Evolutionary conservation across 2,113 vertebrate genomes (phyloP).

Genomic region (Sporophila hypoxantha): DNA sequence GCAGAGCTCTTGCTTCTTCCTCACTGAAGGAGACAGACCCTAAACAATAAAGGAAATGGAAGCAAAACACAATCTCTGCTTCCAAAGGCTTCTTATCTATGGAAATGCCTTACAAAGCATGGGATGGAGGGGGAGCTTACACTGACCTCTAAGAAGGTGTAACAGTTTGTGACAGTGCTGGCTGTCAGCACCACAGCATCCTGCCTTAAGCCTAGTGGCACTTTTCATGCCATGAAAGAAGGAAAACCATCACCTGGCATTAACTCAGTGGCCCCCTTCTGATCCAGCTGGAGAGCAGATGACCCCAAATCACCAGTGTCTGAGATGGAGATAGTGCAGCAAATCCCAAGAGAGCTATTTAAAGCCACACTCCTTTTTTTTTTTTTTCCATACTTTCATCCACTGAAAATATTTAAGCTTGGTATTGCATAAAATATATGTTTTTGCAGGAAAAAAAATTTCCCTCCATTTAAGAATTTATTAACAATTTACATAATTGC

Average conservation of each 20-base stretch:
- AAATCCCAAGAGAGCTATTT: background rate
- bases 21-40: background rate
- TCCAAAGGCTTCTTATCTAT: background rate
- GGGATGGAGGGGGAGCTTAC: background rate
- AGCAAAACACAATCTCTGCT: background rate
- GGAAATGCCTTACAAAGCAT: background rate
- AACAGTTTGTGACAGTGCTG: background rate
- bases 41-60: background rate
- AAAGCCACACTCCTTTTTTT: background rate
- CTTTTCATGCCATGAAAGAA: background rate
- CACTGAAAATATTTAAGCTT: conserved; percentile 19
- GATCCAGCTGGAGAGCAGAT: background rate
- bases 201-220: background rate
- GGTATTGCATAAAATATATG: conserved; percentile 59
- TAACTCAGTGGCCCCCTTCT: background rate
- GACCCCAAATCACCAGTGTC: background rate
- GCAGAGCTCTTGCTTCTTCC: background rate
- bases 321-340: background rate
- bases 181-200: background rate
- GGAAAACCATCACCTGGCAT: background rate
- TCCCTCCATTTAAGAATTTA: conserved; percentile 74
- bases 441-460: conserved; percentile 63
- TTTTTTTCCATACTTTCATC: background rate
- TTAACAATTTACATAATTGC: conserved; percentile 81
- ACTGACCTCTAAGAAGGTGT: background rate